Evolutionary conservation across 2,797 vertebrate species (phyloP).

Genomic region (Taenioides sp.): DNA sequence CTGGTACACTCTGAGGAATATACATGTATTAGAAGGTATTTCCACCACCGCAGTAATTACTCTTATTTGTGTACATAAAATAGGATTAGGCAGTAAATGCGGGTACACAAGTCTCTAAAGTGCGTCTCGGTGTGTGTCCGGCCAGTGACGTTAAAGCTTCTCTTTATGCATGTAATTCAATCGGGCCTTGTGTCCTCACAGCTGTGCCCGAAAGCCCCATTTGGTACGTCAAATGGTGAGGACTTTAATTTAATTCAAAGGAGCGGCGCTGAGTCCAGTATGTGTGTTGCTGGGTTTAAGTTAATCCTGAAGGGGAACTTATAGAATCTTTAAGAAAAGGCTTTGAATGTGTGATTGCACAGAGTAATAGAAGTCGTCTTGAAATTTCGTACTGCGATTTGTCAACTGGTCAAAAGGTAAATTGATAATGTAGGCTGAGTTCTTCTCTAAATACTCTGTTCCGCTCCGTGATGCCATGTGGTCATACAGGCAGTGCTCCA

Average conservation of each 20-base stretch:
- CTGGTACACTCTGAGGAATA: not conserved
- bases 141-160: constrained; percentile 13
- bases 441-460: too few species aligned
- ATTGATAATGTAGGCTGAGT: too few species aligned
- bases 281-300: not conserved
- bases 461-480: too few species aligned
- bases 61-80: not conserved
- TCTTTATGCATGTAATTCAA: constrained; percentile 44
- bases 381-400: too few species aligned
- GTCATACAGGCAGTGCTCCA: too few species aligned
- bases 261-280: constrained; percentile 26
- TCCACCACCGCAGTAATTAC: not conserved
- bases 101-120: not conserved
- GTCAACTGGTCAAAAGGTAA: not conserved
- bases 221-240: constrained; percentile 29
- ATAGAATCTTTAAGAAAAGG: not conserved
- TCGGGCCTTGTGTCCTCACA: constrained; percentile 47
- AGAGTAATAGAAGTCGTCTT: too few species aligned
- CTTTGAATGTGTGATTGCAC: not conserved
- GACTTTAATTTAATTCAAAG: constrained; percentile 39
- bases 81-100: not conserved
- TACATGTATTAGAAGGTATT: constrained; percentile 4
- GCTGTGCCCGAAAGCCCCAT: constrained; percentile 32
- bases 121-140: constrained; percentile 2
- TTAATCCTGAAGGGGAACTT: not conserved